A percentile compares a stretch with the other conserved stretches of the same genome.
These are phyloP conservation scores for Eucriotettix oculatus DNA, from an alignment of 2,888 invertebrate species.

Conservation along the genomic window DNA sequence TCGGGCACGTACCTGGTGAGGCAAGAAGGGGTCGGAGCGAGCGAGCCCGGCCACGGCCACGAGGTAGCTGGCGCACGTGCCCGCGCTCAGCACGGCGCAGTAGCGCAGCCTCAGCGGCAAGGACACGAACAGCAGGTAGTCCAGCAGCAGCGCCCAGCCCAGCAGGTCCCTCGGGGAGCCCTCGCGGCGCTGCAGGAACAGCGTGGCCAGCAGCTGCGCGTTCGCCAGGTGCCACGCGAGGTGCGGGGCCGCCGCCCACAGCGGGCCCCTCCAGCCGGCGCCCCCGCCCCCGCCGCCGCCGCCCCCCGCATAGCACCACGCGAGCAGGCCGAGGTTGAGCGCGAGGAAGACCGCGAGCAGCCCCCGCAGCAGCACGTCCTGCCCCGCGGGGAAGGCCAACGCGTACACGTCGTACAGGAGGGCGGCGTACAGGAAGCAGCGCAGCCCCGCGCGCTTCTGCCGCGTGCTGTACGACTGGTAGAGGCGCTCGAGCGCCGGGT, in stretches of 20 bases:
- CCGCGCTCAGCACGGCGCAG: constrained; percentile 40
- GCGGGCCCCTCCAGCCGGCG: constrained; percentile 18
- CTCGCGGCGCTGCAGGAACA: constrained; percentile 40
- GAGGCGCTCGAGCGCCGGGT: constrained; percentile 45
- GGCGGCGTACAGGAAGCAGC: constrained; percentile 48
- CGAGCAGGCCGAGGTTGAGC: constrained; percentile 23
- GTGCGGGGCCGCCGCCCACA: constrained; percentile 44
- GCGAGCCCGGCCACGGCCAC: constrained; percentile 38
- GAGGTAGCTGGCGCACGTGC: constrained; percentile 43
- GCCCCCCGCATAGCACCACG: constrained; percentile 19
- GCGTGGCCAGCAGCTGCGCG: constrained; percentile 40
- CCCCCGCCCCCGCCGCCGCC: constrained; percentile 17
- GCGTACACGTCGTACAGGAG: constrained; percentile 48
- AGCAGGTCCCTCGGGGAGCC: constrained; percentile 46
- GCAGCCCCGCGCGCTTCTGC: constrained; percentile 51
- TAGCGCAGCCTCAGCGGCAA: constrained; percentile 49
- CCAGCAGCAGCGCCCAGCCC: constrained; percentile 53
- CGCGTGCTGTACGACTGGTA: constrained; percentile 56
- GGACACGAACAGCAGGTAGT: constrained; percentile 57
- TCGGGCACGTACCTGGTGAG: constrained; percentile 12
- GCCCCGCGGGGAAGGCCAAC: constrained; percentile 35
- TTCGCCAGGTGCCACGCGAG: constrained; percentile 46
- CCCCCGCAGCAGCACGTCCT: constrained; percentile 24
- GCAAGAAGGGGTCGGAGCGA: constrained; percentile 18
- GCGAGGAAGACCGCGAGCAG: constrained; percentile 23